Base-by-base conservation (phyloP, 1,140 invertebrate species). In the Galleria mellonella region DNA sequence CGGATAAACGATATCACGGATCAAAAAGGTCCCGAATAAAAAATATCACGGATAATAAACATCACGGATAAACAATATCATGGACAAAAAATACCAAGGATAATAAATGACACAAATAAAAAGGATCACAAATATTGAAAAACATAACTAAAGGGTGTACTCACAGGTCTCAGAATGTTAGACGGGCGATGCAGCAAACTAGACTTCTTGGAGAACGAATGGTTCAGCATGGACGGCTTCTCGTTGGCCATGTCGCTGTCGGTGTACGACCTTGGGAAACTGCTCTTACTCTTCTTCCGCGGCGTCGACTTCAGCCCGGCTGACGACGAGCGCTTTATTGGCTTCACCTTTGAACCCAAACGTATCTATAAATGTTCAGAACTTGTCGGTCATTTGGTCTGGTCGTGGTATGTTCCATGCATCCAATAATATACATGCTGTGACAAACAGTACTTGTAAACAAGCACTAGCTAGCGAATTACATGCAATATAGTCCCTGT, bases 131-230 rank as follows among this genome's bases (percentile, higher is more conserved):
- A n/a, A n/a, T n/a, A n/a, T n/a, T 23, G 17, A 23, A 3, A 3
- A 23, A 23, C 2, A 23, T 23, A 23, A 23, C 6, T 3, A 23
- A 23, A 6, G 17, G 42, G 37, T 27, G 4, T 52, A 88, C 90
- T 92, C 78, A 93, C 92, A 45, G 91, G 91, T 89, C 89, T 88
- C 46, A 89, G 70, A 51, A 92, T 89, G 69, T 89, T 91, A 5
- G 91, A 87, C 0, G 91, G 91, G 61, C 91, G 88, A 55, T 93
- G 89, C 32, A 93, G 76, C 55, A 93, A 42, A 27, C 82, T 83
- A 31, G 83, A 83, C 44, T 86, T 84, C 89, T 91, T 86, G 83
- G 87, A 66, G 88, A 87, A 66, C 67, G 86, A 75, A 68, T 87
- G 65, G 82, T 89, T 72, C 85, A 90, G 67, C 90, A 91, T 62